Base-by-base conservation (phyloP, 2,888 invertebrate species). In the Ormyrus pomaceus region DNA sequence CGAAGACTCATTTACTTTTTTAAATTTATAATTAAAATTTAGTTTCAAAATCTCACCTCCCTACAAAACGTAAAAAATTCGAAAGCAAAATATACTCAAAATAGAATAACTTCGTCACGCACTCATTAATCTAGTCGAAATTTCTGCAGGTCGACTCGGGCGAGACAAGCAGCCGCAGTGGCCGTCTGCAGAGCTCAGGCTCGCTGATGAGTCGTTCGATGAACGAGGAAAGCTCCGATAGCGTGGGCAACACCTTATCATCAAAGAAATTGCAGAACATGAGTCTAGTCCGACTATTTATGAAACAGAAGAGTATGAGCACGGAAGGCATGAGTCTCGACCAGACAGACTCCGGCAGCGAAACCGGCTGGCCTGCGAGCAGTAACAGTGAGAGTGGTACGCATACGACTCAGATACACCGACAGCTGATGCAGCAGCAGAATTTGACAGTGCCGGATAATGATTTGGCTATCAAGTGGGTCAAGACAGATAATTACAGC, bases 291-390 rank as follows among this genome's bases (percentile, higher is more conserved):
- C 96, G 96, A 90, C 92, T 97, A 83, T 97, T 97, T 88, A 97
- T 97, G 93, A 96, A 97, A 90, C 97, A 97, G 88, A 96, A 96
- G 90, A 96, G 96, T 89, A 94, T 94, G 91, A 95, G 96, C 84
- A 94, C 94, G 76, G 96, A 96, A 89, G 94, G 94, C 78, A 95
- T 94, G 85, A 93, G 94, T 78, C 91, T 95, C 92, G 96, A 96
- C 89, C 95, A 96, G 84, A 93, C 96, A 62, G 90, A 89, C 69
- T 95, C 95, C 1, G 95, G 91, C 0, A 92, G 92, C 71, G 93
- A 96, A 85, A 95, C 95, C 87, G 88, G 86, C 53, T 96, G 96
- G 96, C 95, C 95, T 5, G 93, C 93, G 34, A 93, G 93, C 77
- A 94, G 94, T 82, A 93, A 94, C 61, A 89, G 89, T 71, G 93